phyloP scores from a whole-genome alignment of 2,113 vertebrate species.

The Bettongia penicillata region DNA sequence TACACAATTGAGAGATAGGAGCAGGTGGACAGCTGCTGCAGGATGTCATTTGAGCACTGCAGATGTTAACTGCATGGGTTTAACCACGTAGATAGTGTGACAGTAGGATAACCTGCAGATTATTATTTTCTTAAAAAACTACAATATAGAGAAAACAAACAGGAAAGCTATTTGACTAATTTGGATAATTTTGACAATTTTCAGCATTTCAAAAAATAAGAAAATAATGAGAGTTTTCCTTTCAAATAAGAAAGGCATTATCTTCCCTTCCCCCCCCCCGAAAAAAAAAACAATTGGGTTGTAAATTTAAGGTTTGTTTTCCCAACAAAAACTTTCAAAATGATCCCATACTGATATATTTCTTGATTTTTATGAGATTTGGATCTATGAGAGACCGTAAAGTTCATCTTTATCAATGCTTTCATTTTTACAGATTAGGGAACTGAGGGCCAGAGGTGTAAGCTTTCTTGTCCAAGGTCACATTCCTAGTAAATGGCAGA shows the following conservation, averaged over 20 bases:
- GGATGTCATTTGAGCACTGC: background rate
- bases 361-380: background rate
- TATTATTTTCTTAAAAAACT: conserved; percentile 21
- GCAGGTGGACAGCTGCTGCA: conserved; percentile 22
- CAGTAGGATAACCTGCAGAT: conserved; percentile 33
- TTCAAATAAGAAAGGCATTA: background rate
- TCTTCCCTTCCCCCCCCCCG: background rate
- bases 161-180: background rate
- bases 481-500: background rate
- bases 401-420: background rate
- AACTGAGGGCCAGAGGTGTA: background rate
- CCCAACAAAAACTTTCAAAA: background rate
- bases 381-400: background rate
- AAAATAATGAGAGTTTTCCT: conserved; percentile 5
- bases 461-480: background rate
- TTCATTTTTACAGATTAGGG: background rate
- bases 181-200: conserved; percentile 44
- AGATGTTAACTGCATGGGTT: conserved; percentile 12
- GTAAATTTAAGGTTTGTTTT: background rate
- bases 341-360: background rate
- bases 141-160: background rate
- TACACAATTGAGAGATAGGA: conserved; percentile 35
- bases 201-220: conserved; percentile 36
- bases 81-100: background rate
- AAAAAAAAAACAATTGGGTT: too few species aligned